Percentiles rank a stretch among this genome's conserved stretches.
Evolutionary conservation across 2,113 vertebrate genomes (phyloP).

Genomic region (Ictalurus punctatus): DNA sequence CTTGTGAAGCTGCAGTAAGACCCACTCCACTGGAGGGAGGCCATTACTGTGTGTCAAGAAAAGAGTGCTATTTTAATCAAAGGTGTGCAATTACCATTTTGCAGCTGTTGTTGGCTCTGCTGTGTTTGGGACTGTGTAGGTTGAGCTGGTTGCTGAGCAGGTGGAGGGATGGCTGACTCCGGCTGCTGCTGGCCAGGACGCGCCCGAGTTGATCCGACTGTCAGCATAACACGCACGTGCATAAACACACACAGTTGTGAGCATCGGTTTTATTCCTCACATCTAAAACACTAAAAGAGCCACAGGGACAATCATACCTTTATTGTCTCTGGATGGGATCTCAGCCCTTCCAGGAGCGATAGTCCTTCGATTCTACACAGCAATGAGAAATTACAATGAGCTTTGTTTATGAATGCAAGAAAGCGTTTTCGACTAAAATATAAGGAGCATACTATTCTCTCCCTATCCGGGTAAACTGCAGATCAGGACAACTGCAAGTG

Average conservation of each 20-base stretch:
- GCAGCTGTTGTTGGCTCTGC: constrained; percentile 82
- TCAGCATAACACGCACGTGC: background rate
- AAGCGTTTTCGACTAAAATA: background rate
- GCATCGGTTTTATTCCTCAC: background rate
- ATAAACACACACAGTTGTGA: background rate
- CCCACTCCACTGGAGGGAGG: constrained; percentile 10
- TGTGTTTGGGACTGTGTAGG: constrained; percentile 71
- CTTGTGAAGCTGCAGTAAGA: background rate
- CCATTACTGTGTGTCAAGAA: background rate
- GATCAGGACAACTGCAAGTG: background rate
- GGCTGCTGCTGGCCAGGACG: constrained; percentile 82
- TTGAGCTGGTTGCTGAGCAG: constrained; percentile 69
- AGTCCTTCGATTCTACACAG: constrained; percentile 84
- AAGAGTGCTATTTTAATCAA: constrained; percentile 8
- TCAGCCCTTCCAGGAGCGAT: constrained; percentile 85
- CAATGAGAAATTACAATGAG: constrained; percentile 30
- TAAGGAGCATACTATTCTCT: background rate
- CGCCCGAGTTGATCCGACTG: constrained; percentile 82
- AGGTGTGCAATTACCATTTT: constrained; percentile 81
- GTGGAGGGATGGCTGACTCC: constrained; percentile 71
- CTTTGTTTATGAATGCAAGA: constrained; percentile 9
- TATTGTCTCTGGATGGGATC: constrained; percentile 85
- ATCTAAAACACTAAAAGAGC: background rate
- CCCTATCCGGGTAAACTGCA: background rate
- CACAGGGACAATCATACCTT: constrained; percentile 77